Percentiles rank a stretch among this genome's conserved stretches.
Evolutionary conservation across 2,888 invertebrate species (phyloP).

Genomic region (Epistrophe grossulariae): DNA sequence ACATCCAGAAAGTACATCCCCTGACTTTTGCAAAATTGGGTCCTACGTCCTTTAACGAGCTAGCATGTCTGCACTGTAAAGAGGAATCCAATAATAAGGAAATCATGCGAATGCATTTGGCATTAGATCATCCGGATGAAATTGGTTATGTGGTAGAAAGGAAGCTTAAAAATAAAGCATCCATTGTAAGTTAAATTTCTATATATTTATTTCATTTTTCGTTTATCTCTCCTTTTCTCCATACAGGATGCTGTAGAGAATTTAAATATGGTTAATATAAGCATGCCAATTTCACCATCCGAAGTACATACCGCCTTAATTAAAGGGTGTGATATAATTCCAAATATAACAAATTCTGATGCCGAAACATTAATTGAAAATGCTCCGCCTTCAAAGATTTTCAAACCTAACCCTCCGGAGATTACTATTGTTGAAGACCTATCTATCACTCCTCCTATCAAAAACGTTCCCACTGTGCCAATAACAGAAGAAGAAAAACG

Average conservation of each 20-base stretch:
- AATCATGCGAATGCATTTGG: slow-evolving; percentile 43
- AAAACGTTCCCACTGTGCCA: not conserved
- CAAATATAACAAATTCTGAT: not conserved
- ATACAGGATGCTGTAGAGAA: slow-evolving; percentile 52
- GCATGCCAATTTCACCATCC: not conserved
- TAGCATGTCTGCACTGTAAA: slow-evolving; percentile 52
- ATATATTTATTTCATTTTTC: not conserved
- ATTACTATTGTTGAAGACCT: not conserved
- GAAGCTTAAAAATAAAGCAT: not conserved
- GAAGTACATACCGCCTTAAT: not conserved
- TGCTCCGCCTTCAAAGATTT: not conserved
- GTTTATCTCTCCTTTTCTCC: not conserved
- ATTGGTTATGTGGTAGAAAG: slow-evolving; percentile 41
- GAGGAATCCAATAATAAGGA: slow-evolving; percentile 16
- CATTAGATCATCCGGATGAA: slow-evolving; percentile 55
- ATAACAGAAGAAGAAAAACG: slow-evolving; percentile 20
- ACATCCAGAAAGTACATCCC: slow-evolving; percentile 39
- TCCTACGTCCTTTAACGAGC: not conserved
- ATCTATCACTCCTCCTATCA: not conserved
- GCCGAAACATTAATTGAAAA: not conserved
- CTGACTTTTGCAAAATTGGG: not conserved
- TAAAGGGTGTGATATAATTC: not conserved
- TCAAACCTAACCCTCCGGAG: not conserved
- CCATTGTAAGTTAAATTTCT: slow-evolving; percentile 32
- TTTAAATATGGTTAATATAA: slow-evolving; percentile 33